phyloP scores from a whole-genome alignment of 2,797 vertebrate species.

The Oryzias dopingdopingensis region DNA sequence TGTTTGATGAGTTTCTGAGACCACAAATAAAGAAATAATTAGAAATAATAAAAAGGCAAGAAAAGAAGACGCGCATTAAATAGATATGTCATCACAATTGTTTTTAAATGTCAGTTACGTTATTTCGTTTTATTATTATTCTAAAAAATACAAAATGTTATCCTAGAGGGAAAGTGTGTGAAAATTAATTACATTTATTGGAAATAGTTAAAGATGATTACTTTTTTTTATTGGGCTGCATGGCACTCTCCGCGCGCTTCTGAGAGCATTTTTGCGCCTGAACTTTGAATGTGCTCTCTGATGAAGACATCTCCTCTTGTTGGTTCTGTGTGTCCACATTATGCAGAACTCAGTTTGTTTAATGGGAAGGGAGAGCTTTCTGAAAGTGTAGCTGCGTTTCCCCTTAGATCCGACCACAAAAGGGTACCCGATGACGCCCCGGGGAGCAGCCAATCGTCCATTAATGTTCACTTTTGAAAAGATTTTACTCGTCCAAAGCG shows the following conservation, averaged over 20 bases:
- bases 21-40: background rate
- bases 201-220: background rate
- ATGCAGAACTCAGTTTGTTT: constrained; percentile 17
- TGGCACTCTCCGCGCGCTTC: background rate
- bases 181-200: too few species aligned
- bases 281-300: too few species aligned
- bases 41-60: background rate
- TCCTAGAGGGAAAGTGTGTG: too few species aligned
- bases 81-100: too few species aligned
- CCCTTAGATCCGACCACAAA: constrained; percentile 68
- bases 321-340: background rate
- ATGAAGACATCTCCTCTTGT: too few species aligned
- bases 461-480: constrained; percentile 75
- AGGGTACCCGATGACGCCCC: constrained; percentile 64
- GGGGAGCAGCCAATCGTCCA: constrained; percentile 68
- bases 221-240: background rate
- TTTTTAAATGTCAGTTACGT: too few species aligned
- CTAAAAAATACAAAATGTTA: too few species aligned
- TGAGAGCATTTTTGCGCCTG: background rate
- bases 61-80: background rate
- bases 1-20: constrained; percentile 1
- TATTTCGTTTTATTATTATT: too few species aligned
- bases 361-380: constrained; percentile 36
- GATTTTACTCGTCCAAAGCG: constrained; percentile 75
- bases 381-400: constrained; percentile 57